Evolutionary conservation across 2,888 invertebrate species (phyloP), one percentile per base, ranked within the genome.

Genomic region (Cosmorhoe ocellata): DNA sequence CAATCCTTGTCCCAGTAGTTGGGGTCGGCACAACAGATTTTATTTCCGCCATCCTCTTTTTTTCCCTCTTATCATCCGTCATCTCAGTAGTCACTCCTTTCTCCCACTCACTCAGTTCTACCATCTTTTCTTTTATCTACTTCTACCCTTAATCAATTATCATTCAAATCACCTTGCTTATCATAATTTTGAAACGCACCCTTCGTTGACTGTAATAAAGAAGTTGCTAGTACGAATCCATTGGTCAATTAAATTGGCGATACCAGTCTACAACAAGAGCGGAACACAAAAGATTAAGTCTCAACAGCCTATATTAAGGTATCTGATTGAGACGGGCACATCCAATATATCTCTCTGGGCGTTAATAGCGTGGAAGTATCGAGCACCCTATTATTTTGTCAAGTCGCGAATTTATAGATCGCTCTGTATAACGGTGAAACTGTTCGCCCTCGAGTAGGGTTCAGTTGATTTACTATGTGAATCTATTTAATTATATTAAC

Each of bases 331-430:
- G 84, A 81, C 68, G 81, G 79, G 76, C 70, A 79, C 78, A 77
- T 74, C 76, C 83, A 81, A 88, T 89, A 90, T 89, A 89, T 90
- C 89, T 88, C 83, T 73, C 70, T 66, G 71, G 83, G 86, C 89
- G 89, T 90, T 89, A 90, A 90, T 89, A 84, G 88, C 84, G 74
- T 74, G 71, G 78, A 80, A 79, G 76, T 80, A 86, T 84, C 84
- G 81, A 68, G 75, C 76, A 76, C 74, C 81, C 88, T 88, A 90
- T 90, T 90, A 90, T 90, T 90, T 89, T 90, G 89, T 89, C 89
- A 88, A 87, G 88, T 71, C 61, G 74, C 74, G 76, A 80, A 90
- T 90, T 90, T 90, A 90, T 90, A 81, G 89, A 81, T 81, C 76
- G 76, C 64, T 66, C 72, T 67, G 64, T 59, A 51, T 84, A 90